A percentile compares a stretch with the other conserved stretches of the same genome.
Conservation (phyloP, 2,888 invertebrate species). For the Ligdia adustata region DNA sequence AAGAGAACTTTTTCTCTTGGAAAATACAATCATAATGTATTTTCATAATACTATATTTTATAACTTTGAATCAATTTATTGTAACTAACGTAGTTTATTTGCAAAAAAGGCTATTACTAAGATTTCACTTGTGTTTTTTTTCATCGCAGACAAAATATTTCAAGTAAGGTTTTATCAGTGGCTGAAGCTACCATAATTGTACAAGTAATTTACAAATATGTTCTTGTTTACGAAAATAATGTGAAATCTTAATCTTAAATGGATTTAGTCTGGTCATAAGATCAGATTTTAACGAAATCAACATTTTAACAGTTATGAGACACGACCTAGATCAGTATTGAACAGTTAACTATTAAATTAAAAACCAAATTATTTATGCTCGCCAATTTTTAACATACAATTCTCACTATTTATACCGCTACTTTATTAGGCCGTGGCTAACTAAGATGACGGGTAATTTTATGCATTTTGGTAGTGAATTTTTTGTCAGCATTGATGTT, state of each 20-base stretch:
- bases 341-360: constrained; percentile 37
- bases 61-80: no score
- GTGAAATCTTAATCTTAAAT: not conserved
- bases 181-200: no score
- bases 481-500: not conserved
- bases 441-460: constrained; percentile 25
- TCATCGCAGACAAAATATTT: no score
- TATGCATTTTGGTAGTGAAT: constrained; percentile 20
- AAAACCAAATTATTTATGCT: constrained; percentile 36
- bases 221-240: no score
- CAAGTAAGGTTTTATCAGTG: no score
- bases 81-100: no score
- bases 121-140: no score
- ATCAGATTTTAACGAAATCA: not conserved
- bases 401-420: constrained; percentile 29
- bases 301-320: constrained; percentile 32
- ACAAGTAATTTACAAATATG: no score
- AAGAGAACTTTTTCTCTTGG: no score
- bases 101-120: no score
- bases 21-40: no score
- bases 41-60: no score
- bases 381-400: constrained; percentile 36
- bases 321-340: constrained; percentile 28
- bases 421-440: constrained; percentile 22
- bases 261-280: not conserved